Percentiles rank a stretch among this genome's conserved stretches.
phyloP scores from a whole-genome alignment of 2,797 vertebrate genomes.

The Chromis chromis region DNA sequence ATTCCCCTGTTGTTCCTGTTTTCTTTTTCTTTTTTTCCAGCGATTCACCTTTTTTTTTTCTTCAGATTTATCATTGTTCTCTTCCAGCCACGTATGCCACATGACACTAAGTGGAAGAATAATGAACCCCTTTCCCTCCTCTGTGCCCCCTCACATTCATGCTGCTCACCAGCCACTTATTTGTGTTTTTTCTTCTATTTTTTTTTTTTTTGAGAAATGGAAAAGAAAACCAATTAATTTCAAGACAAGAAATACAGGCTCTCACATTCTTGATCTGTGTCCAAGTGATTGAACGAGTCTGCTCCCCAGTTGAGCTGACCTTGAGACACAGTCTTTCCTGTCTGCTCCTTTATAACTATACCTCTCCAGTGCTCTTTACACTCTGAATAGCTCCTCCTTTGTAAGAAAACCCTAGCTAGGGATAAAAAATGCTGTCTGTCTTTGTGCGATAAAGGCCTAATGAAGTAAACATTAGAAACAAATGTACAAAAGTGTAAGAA shows the following conservation, averaged over 20 bases:
- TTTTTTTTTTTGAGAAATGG: conserved; percentile 21
- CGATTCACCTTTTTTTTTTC: conserved; percentile 47
- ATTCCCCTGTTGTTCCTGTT: conserved; percentile 43
- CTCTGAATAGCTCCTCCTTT: conserved; percentile 48
- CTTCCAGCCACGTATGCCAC: conserved; percentile 27
- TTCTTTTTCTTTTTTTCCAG: conserved; percentile 27
- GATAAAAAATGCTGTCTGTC: conserved; percentile 53
- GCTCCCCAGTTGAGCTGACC: conserved; percentile 64
- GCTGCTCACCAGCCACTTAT: conserved; percentile 43
- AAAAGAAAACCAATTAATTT: conserved; percentile 75
- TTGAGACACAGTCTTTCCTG: conserved; percentile 45
- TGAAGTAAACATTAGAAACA: conserved; percentile 58
- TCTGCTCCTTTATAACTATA: conserved; percentile 37
- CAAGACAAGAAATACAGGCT: conserved; percentile 56
- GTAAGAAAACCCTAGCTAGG: conserved; percentile 30
- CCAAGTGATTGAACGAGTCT: conserved; percentile 65
- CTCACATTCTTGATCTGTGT: conserved; percentile 63
- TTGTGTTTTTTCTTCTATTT: conserved; percentile 29
- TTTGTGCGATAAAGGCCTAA: conserved; percentile 66
- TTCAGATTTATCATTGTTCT: conserved; percentile 63
- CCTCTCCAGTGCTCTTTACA: conserved; percentile 43
- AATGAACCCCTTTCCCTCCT: conserved; percentile 56
- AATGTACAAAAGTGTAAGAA: conserved; percentile 29
- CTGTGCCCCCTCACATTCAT: conserved; percentile 18
- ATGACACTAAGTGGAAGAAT: conserved; percentile 63